Evolutionary conservation across 2,797 vertebrate genomes (phyloP).

Genomic region (Rachycentron canadum): DNA sequence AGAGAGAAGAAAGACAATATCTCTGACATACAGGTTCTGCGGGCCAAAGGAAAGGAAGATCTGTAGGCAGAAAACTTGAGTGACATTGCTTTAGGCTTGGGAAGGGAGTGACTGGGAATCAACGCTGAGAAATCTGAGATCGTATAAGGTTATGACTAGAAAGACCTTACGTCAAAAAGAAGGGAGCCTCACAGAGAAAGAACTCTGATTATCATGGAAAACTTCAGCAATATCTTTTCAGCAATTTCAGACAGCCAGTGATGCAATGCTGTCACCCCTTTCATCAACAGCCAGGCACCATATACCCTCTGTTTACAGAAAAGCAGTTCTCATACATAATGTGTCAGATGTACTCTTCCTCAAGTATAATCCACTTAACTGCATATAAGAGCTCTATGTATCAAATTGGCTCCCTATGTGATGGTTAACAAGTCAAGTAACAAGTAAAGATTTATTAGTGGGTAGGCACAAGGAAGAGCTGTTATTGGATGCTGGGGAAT

Average conservation of each 20-base stretch:
- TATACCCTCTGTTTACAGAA: neutral
- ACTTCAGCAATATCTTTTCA: slow-evolving; percentile 4
- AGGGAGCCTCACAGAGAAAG: neutral
- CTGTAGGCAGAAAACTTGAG: slow-evolving; percentile 24
- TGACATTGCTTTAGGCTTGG: slow-evolving; percentile 33
- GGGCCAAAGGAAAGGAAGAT: slow-evolving; percentile 10
- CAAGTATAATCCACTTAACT: slow-evolving; percentile 36
- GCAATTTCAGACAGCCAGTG: neutral
- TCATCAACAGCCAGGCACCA: neutral
- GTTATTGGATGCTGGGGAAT: slow-evolving; percentile 68
- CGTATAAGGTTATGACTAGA: slow-evolving; percentile 3
- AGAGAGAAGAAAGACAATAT: slow-evolving; percentile 27
- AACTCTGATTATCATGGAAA: slow-evolving; percentile 13
- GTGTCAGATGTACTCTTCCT: slow-evolving; percentile 16
- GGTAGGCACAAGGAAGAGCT: slow-evolving; percentile 50
- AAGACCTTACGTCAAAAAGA: neutral
- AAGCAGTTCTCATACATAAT: neutral
- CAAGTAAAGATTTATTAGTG: slow-evolving; percentile 72
- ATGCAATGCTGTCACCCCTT: neutral
- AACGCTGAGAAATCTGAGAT: slow-evolving; percentile 8
- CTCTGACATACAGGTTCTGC: slow-evolving; percentile 19
- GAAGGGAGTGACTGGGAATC: neutral
- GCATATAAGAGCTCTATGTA: slow-evolving; percentile 51
- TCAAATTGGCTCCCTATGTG: slow-evolving; percentile 52
- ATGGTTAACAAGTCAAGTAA: slow-evolving; percentile 65